Evolutionary conservation across 1,140 invertebrate species (phyloP).

Genomic region (Ctenoplectra terminalis): DNA sequence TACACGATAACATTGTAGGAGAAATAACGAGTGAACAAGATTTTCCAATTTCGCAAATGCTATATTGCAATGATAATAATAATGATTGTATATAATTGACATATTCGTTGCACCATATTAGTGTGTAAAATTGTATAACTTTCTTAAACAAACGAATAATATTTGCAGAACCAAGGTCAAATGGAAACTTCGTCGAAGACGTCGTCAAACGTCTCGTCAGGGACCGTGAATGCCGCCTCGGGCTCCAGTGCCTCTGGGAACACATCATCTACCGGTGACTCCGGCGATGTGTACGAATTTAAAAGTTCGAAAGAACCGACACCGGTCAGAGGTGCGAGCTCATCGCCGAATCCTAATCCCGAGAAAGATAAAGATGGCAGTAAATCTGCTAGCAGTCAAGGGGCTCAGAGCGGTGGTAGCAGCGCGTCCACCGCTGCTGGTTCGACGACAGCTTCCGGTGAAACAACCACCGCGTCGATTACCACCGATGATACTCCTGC

Average conservation of each 20-base stretch:
- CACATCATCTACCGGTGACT: slow-evolving; percentile 72
- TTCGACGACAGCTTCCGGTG: slow-evolving; percentile 26
- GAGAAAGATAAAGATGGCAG: slow-evolving; percentile 75
- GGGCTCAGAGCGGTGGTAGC: slow-evolving; percentile 36
- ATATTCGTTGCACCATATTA: neutral
- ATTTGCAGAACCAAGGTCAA: slow-evolving; percentile 66
- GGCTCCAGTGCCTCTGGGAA: slow-evolving; percentile 59
- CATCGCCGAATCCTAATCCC: slow-evolving; percentile 79
- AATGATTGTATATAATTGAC: neutral
- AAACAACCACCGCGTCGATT: slow-evolving; percentile 41
- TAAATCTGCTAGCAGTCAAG: slow-evolving; percentile 64
- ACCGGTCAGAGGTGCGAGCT: slow-evolving; percentile 78
- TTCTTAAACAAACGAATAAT: neutral
- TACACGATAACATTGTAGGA: neutral
- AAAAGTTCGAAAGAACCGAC: slow-evolving; percentile 84
- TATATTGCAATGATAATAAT: neutral
- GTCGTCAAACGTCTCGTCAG: slow-evolving; percentile 62
- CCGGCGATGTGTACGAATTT: slow-evolving; percentile 85
- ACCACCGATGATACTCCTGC: slow-evolving; percentile 63
- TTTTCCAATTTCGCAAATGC: neutral
- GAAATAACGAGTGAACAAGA: neutral
- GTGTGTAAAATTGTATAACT: neutral
- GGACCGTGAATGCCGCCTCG: slow-evolving; percentile 61
- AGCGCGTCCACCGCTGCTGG: slow-evolving; percentile 39
- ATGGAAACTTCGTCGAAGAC: slow-evolving; percentile 76